phyloP scores from a whole-genome alignment of 2,113 vertebrate species.

The Silurus asotus region DNA sequence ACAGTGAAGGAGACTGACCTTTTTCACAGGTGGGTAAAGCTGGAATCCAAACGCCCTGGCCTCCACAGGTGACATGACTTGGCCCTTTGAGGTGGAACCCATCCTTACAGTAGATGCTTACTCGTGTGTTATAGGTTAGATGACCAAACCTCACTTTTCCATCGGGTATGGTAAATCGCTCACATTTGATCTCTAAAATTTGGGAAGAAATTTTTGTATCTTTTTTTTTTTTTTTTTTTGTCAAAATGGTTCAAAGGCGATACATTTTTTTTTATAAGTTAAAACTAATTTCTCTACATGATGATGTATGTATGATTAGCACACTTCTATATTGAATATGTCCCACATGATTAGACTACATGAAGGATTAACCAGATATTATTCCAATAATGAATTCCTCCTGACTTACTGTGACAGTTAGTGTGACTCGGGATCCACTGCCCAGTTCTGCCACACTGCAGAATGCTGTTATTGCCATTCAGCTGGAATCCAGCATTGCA shows the following conservation, averaged over 20 bases:
- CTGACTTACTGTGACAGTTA: slow-evolving; percentile 11
- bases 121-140: neutral
- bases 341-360: neutral
- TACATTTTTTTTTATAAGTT: neutral
- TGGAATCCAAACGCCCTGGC: neutral
- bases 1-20: neutral
- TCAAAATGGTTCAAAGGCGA: too few relatives aligned
- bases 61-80: neutral
- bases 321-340: neutral
- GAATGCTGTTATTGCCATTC: neutral
- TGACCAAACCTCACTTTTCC: neutral
- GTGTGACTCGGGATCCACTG: neutral
- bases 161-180: neutral
- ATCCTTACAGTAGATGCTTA: neutral
- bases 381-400: neutral
- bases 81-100: neutral
- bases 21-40: slow-evolving; percentile 13
- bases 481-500: slow-evolving; percentile 4
- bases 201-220: too few relatives aligned
- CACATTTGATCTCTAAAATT: neutral
- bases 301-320: neutral
- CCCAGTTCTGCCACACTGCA: neutral
- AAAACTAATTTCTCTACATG: neutral
- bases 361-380: neutral
- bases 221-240: too few relatives aligned